A percentile compares a stretch with the other conserved stretches of the same genome.
These are phyloP conservation scores for Dasypus novemcinctus DNA, from an alignment of 2,113 vertebrate species.

Conservation along the genomic window DNA sequence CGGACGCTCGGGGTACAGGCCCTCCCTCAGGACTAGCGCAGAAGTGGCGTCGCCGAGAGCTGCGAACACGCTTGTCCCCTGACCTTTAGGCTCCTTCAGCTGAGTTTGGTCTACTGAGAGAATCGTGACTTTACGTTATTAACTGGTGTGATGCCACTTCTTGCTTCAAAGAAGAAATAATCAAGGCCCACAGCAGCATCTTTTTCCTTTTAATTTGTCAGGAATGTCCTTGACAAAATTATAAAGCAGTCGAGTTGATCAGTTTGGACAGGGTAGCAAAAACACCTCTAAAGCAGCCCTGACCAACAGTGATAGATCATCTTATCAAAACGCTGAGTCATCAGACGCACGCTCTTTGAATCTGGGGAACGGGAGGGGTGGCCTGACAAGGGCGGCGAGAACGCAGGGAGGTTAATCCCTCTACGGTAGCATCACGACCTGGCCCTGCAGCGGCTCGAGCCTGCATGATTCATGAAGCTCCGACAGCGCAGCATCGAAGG, in stretches of 20 bases:
- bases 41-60: neutral
- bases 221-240: neutral
- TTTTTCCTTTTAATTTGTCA: conserved; percentile 1
- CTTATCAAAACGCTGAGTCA: fast-evolving
- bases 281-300: fast-evolving
- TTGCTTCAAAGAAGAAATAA: conserved; percentile 39
- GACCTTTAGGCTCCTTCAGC: neutral
- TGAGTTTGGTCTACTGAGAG: neutral
- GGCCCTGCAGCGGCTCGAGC: neutral
- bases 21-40: too few relatives aligned
- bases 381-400: fast-evolving
- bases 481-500: neutral
- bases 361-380: fast-evolving
- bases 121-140: neutral
- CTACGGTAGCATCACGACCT: neutral
- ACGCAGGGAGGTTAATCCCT: too few relatives aligned
- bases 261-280: neutral
- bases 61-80: fast-evolving
- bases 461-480: conserved; percentile 57
- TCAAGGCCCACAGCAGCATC: conserved; percentile 8
- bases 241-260: fast-evolving
- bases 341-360: fast-evolving
- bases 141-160: conserved; percentile 21
- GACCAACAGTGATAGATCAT: fast-evolving
- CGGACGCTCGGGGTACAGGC: too few relatives aligned